Conservation (phyloP, 1,140 invertebrate species). For the Drosophila micromelanica region DNA sequence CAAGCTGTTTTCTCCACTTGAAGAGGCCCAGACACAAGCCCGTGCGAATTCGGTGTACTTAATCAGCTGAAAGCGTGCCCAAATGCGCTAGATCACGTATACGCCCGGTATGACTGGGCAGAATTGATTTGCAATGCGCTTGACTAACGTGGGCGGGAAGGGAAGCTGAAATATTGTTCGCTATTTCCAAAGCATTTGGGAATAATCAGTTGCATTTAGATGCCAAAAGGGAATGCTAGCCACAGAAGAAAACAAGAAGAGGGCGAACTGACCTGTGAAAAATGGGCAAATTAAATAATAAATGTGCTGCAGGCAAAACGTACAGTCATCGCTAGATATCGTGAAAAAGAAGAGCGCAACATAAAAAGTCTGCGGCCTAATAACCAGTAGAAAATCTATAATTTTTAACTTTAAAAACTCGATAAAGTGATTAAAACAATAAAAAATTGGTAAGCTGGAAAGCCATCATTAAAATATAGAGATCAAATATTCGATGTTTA, state of each 20-base stretch:
- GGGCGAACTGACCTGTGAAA: background rate
- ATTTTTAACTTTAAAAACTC: too few species aligned
- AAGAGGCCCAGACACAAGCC: background rate
- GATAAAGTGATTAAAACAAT: too few species aligned
- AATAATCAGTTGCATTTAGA: slow-evolving; percentile 19
- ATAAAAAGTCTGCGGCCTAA: background rate
- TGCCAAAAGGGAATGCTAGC: slow-evolving; percentile 1
- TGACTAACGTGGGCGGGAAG: background rate
- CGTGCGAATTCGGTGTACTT: slow-evolving; percentile 17
- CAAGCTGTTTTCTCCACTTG: slow-evolving; percentile 58
- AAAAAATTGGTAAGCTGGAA: too few species aligned
- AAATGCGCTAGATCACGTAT: slow-evolving; percentile 38
- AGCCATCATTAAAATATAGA: too few species aligned
- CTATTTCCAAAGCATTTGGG: slow-evolving; percentile 23
- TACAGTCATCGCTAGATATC: slow-evolving; percentile 6
- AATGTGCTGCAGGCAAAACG: slow-evolving; percentile 10
- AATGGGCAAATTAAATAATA: slow-evolving; percentile 12
- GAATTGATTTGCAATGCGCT: slow-evolving; percentile 22
- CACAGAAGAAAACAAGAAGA: background rate
- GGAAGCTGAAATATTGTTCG: slow-evolving; percentile 23
- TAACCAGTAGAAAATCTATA: background rate
- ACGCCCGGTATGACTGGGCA: slow-evolving; percentile 33
- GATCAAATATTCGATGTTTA: too few species aligned
- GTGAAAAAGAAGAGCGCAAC: background rate
- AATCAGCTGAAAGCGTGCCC: slow-evolving; percentile 51